Percentiles rank a stretch among this genome's conserved stretches.
phyloP scores from a whole-genome alignment of 2,888 invertebrate genomes.

The Drosophila mulleri region DNA sequence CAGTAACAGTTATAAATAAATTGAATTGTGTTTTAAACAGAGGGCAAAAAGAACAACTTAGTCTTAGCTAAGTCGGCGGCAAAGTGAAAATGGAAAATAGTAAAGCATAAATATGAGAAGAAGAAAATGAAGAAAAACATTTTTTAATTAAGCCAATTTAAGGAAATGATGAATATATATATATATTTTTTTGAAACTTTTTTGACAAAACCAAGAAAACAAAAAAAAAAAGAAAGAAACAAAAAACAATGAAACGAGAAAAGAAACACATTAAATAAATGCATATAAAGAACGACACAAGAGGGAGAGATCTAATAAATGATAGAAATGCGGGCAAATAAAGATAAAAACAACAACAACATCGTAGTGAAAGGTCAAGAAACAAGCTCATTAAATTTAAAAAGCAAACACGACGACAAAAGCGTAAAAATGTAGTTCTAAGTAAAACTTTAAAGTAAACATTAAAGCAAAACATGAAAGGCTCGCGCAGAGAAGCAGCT shows the following conservation, averaged over 20 bases:
- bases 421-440: constrained; percentile 56
- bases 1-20: constrained; percentile 63
- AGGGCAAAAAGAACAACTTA: constrained; percentile 37
- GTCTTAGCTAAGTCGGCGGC: constrained; percentile 37
- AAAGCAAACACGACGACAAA: constrained; percentile 46
- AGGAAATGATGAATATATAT: constrained; percentile 77
- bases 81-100: constrained; percentile 33
- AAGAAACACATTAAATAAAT: constrained; percentile 58
- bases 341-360: constrained; percentile 6
- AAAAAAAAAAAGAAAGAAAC: constrained; percentile 34
- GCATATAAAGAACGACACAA: constrained; percentile 41
- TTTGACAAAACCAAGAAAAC: constrained; percentile 68
- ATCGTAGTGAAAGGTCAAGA: constrained; percentile 40
- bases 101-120: constrained; percentile 12
- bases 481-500: constrained; percentile 53
- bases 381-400: constrained; percentile 71
- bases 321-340: constrained; percentile 37
- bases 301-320: constrained; percentile 30
- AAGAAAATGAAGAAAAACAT: constrained; percentile 40
- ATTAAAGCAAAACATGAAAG: constrained; percentile 19
- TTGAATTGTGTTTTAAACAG: constrained; percentile 57
- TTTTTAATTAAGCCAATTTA: constrained; percentile 81
- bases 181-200: constrained; percentile 84
- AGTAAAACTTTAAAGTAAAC: constrained; percentile 57
- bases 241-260: constrained; percentile 29